A percentile compares a stretch with the other conserved stretches of the same genome.
These are phyloP conservation scores for Acyrthosiphon pisum DNA, from an alignment of 1,140 invertebrate genomes.

Conservation along the genomic window DNA sequence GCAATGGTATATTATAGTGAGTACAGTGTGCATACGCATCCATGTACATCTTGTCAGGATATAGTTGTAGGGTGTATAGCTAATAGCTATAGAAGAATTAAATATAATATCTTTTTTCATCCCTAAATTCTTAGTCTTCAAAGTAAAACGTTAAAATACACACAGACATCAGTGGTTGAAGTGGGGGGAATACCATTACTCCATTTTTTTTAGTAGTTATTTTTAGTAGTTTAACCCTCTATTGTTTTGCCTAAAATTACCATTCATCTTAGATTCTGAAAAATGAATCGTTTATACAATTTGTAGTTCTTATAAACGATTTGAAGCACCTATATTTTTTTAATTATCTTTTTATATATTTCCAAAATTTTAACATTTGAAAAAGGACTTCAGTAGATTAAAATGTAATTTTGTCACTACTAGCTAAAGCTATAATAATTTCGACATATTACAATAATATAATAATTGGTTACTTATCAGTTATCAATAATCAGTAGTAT, in stretches of 20 bases:
- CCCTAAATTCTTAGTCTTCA: neutral
- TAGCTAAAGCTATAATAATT: neutral
- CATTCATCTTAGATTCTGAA: neutral
- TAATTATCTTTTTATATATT: neutral
- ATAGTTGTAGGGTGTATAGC: neutral
- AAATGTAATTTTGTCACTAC: neutral
- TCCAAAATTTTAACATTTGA: neutral
- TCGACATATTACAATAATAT: neutral
- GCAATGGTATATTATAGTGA: neutral
- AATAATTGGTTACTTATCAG: neutral
- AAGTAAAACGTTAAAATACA: neutral
- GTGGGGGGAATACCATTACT: neutral
- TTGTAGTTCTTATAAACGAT: neutral
- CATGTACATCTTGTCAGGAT: neutral
- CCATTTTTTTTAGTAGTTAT: neutral
- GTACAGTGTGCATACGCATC: neutral
- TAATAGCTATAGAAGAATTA: neutral
- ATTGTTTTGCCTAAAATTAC: neutral
- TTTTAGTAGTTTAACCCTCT: neutral
- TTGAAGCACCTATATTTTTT: neutral
- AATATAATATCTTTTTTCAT: neutral
- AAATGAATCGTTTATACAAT: neutral
- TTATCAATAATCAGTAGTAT: too few species aligned
- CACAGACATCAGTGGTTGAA: neutral
- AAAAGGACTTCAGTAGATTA: neutral